phyloP scores from a whole-genome alignment of 2,113 vertebrate genomes.

The Sander lucioperca region DNA sequence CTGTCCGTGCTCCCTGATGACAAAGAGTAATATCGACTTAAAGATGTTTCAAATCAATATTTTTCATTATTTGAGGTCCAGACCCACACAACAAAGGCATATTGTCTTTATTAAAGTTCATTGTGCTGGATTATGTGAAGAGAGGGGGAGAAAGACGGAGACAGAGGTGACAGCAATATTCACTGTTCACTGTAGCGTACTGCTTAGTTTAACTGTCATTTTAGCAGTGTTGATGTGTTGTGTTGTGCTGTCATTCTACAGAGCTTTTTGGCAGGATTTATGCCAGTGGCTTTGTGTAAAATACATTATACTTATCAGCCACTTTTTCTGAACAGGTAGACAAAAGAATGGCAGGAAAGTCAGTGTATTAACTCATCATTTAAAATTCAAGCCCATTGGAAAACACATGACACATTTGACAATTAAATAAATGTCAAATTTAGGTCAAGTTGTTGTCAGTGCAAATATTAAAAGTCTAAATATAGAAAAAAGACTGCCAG shows the following conservation, averaged over 20 bases:
- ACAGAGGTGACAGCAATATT: slow-evolving; percentile 54
- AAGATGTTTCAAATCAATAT: slow-evolving; percentile 82
- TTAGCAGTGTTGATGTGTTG: neutral
- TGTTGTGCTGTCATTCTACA: neutral
- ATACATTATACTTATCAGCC: neutral
- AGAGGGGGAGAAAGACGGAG: neutral
- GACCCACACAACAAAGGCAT: slow-evolving; percentile 77
- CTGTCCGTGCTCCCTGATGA: slow-evolving; percentile 66
- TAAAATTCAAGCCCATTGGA: neutral
- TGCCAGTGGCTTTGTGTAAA: neutral
- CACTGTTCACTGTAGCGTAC: slow-evolving; percentile 8
- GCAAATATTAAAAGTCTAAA: slow-evolving; percentile 3
- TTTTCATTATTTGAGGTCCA: slow-evolving; percentile 85
- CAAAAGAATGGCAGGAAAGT: neutral
- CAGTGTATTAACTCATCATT: slow-evolving; percentile 1
- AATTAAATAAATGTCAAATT: slow-evolving; percentile 14
- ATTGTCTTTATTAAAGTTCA: slow-evolving; percentile 86
- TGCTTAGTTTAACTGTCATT: slow-evolving; percentile 1
- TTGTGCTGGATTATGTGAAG: slow-evolving; percentile 63
- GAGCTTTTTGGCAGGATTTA: neutral
- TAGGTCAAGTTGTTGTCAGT: neutral
- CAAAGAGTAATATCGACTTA: slow-evolving; percentile 77
- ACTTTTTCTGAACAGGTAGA: slow-evolving; percentile 17
- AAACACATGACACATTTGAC: neutral
- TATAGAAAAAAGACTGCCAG: neutral